A percentile compares a stretch with the other conserved stretches of the same genome.
phyloP scores from a whole-genome alignment of 2,113 vertebrate genomes.

The Laterallus jamaicensis region DNA sequence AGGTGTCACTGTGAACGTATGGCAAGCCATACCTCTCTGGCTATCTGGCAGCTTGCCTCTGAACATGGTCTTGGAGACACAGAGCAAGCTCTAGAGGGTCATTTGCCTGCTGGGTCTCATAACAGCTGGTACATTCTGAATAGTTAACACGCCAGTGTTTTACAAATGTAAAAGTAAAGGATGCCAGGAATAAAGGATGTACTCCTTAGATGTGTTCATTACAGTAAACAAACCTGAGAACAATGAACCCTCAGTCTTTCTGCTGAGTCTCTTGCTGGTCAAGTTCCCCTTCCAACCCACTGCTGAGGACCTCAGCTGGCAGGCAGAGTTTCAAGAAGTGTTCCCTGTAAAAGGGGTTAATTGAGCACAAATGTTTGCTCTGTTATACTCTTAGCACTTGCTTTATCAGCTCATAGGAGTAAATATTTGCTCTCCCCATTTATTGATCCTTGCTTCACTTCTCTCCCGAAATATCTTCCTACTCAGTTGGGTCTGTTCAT shows the following conservation, averaged over 20 bases:
- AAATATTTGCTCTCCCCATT: constrained; percentile 12
- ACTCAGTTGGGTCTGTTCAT: background rate
- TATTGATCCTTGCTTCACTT: background rate
- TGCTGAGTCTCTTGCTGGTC: background rate
- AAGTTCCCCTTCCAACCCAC: background rate
- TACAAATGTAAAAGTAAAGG: background rate
- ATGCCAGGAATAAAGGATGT: constrained; percentile 2
- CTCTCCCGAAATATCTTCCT: background rate
- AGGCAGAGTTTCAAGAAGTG: background rate
- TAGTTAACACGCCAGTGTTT: background rate
- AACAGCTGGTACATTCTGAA: constrained; percentile 33
- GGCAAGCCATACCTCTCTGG: background rate
- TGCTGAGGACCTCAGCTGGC: background rate
- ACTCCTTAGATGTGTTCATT: background rate
- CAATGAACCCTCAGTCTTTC: background rate
- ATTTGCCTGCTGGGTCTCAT: background rate
- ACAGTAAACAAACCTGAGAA: background rate
- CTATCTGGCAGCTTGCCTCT: constrained; percentile 5
- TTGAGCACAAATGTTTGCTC: background rate
- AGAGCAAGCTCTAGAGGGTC: background rate
- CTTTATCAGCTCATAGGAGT: background rate
- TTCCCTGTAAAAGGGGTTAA: background rate
- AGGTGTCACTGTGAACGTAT: background rate
- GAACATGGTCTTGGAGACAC: background rate
- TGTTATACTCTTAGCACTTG: background rate